Base-by-base conservation (phyloP, 2,888 invertebrate species). In the Argynnis bischoffii region DNA sequence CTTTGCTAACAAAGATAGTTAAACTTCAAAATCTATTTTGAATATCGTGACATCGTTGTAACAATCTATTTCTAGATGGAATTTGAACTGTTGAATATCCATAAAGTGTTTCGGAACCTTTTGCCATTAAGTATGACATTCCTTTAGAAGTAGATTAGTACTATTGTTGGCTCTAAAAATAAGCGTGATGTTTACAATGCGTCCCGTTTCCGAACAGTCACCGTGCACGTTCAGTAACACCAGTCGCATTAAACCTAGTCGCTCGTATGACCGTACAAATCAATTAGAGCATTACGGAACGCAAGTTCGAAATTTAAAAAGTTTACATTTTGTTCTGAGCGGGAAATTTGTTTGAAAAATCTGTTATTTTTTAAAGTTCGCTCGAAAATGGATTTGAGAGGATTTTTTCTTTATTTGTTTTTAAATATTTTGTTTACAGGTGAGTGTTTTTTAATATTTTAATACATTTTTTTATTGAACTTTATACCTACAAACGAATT, bases 1-100 rank as follows among this genome's bases (percentile, higher is more conserved):
- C 80, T 87, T 82, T 79, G 81, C 78, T 78, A 82, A 80, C 81
- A 80, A 80, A 79, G 76, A 77, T 59, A 76, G 77, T 76, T 76
- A 77, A 77, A 73, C 35, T n/a, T n/a, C n/a, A 75, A 76, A 75
- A 73, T 54, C 69, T 51, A 73, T 51, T 51, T 16, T 51, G 8
- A 35, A 35, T 1, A 61, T 14, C 6, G 31, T 51, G 31, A 61
- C 61, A 51, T 61, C 50, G 48, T 69, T 60, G 60, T 57, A 63
- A 59, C 59, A 65, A 51, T 68, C 69, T 70, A 71, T 71, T 71
- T 71, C 46, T 64, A 64, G 66, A 66, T 57, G 64, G 69, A 72
- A 72, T 72, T 72, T 69, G 56, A 69, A 72, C 64, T 64, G 48
- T 53, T 56, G 63, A 55, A 63, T 55, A 50, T 69, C 71, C 69